These are phyloP conservation scores for Drosophila baimaii DNA, from an alignment of 1,140 invertebrate genomes.

Conservation along the genomic window DNA sequence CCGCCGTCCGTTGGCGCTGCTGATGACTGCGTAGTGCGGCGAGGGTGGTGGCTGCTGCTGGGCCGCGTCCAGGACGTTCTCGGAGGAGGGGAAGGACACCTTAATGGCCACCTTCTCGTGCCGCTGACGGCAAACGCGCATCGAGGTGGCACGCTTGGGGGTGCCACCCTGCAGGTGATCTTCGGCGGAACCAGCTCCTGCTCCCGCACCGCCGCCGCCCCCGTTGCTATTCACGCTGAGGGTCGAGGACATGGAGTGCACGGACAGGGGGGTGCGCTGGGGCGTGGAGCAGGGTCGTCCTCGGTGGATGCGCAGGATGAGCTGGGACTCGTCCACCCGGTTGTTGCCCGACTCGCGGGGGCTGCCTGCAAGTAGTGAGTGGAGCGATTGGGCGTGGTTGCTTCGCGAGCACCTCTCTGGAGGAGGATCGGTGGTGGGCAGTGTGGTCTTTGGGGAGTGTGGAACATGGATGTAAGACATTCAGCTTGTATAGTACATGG, in stretches of 20 bases:
- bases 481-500: slow-evolving; percentile 69
- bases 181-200: slow-evolving; percentile 21
- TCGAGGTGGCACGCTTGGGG: slow-evolving; percentile 83
- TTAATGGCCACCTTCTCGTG: slow-evolving; percentile 92
- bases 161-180: slow-evolving; percentile 53
- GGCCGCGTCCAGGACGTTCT: slow-evolving; percentile 87
- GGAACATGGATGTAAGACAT: slow-evolving; percentile 54
- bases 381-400: slow-evolving; percentile 47
- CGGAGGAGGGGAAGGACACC: slow-evolving; percentile 92
- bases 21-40: slow-evolving; percentile 81
- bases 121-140: slow-evolving; percentile 85
- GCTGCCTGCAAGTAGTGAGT: slow-evolving; percentile 79
- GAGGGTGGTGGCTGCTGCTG: slow-evolving; percentile 85
- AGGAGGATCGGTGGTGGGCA: slow-evolving; percentile 25
- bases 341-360: slow-evolving; percentile 85
- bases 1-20: slow-evolving; percentile 56
- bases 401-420: slow-evolving; percentile 30
- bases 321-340: slow-evolving; percentile 92
- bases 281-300: slow-evolving; percentile 85
- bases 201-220: slow-evolving; percentile 30
- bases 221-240: slow-evolving; percentile 80
- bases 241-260: slow-evolving; percentile 81
- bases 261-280: slow-evolving; percentile 75
- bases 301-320: slow-evolving; percentile 96
- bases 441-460: slow-evolving; percentile 30